Evolutionary conservation across 1,140 invertebrate genomes (phyloP).

Genomic region (Heliothis subflexa): DNA sequence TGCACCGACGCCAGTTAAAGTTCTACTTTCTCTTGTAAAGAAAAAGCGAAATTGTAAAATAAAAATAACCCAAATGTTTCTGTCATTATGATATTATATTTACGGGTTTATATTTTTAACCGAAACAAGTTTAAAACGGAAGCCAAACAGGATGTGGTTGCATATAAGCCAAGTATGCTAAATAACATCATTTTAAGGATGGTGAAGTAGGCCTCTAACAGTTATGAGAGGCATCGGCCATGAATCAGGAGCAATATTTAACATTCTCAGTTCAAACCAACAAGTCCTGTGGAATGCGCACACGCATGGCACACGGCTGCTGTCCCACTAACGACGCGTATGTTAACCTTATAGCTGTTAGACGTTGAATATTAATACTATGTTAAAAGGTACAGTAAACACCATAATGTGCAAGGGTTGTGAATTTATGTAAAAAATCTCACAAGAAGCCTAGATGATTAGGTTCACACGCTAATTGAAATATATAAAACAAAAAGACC

Average conservation of each 20-base stretch:
- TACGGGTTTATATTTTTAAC: neutral
- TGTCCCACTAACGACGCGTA: no score
- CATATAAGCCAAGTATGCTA: neutral
- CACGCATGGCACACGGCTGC: neutral
- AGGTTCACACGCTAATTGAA: no score
- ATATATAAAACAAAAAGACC: no score
- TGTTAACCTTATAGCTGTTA: no score
- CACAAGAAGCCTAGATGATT: no score
- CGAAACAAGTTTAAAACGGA: no score
- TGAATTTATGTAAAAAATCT: no score
- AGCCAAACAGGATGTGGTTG: no score
- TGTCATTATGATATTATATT: neutral
- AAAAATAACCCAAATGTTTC: neutral
- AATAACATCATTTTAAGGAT: neutral
- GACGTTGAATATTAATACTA: no score
- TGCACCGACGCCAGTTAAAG: neutral
- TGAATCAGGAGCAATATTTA: neutral
- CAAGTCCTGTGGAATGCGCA: neutral
- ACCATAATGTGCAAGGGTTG: no score
- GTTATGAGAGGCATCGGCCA: neutral
- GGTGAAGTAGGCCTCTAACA: neutral
- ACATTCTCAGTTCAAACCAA: neutral
- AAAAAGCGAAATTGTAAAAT: slow-evolving; percentile 16
- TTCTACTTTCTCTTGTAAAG: slow-evolving; percentile 4
- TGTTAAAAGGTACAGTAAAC: no score